phyloP scores from a whole-genome alignment of 2,888 invertebrate genomes.

The Ganaspis brasiliensis region DNA sequence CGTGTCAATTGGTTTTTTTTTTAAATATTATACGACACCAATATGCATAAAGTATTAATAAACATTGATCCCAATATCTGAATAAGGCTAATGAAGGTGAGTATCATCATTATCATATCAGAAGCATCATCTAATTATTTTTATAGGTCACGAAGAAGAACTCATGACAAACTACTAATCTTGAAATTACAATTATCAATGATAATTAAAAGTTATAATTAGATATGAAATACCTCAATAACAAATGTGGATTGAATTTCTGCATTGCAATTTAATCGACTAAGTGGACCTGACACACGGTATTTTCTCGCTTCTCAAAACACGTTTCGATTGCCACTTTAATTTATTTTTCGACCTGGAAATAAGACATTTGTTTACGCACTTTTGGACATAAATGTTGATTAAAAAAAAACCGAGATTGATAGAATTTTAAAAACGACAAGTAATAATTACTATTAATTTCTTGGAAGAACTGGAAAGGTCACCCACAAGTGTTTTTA shows the following conservation, averaged over 20 bases:
- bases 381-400: background rate
- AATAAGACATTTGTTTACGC: background rate
- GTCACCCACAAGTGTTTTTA: background rate
- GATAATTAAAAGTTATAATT: too few species aligned
- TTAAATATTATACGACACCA: background rate
- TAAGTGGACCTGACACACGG: background rate
- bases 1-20: conserved; percentile 1
- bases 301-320: background rate
- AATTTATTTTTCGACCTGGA: background rate
- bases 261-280: background rate
- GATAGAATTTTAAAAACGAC: background rate
- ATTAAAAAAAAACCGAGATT: background rate
- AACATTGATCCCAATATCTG: conserved; percentile 1
- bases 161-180: too few species aligned
- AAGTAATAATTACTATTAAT: background rate
- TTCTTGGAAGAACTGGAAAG: background rate
- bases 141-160: background rate
- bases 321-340: background rate
- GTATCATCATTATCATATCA: conserved; percentile 5
- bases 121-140: background rate
- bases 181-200: too few species aligned
- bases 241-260: background rate
- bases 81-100: background rate
- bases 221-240: too few species aligned
- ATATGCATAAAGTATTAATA: background rate